A percentile compares a stretch with the other conserved stretches of the same genome.
Conservation (phyloP, 2,797 vertebrate species). For the Darevskia nairensis region DNA sequence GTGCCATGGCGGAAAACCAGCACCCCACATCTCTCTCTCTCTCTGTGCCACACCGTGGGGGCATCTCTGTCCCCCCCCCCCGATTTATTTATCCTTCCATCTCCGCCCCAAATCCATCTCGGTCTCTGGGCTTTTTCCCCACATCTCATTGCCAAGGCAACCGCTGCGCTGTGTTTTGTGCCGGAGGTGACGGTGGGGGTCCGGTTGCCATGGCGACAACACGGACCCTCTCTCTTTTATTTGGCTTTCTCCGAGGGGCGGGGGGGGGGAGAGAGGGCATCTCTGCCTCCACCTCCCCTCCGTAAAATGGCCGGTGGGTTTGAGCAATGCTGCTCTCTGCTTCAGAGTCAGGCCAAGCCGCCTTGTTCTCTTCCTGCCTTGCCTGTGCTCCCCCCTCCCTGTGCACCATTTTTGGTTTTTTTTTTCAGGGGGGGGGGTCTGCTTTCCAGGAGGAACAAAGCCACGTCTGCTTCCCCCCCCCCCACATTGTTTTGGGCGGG, state of each 20-base stretch:
- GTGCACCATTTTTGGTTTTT: background rate
- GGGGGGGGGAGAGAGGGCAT: background rate
- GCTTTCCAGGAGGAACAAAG: too few relatives aligned
- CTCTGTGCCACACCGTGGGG: too few relatives aligned
- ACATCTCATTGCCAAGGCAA: constrained; percentile 29
- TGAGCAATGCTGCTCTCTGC: background rate
- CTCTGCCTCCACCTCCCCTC: background rate
- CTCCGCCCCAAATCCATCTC: background rate
- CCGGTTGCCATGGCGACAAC: background rate
- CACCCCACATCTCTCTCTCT: background rate
- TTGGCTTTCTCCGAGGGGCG: background rate
- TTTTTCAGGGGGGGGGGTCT: too few relatives aligned
- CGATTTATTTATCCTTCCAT: constrained; percentile 20
- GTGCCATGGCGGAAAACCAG: background rate
- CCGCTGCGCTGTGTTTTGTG: background rate
- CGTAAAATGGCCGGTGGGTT: background rate
- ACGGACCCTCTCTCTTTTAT: background rate
- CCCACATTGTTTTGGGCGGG: too few relatives aligned
- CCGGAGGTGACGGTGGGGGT: too few relatives aligned
- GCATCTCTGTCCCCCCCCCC: too few relatives aligned
- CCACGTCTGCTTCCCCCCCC: too few relatives aligned
- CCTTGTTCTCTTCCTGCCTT: too few relatives aligned
- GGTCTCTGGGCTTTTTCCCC: background rate
- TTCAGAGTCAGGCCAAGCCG: background rate
- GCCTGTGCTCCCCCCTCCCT: background rate